These are phyloP conservation scores for Spisula subtruncata DNA, from an alignment of 2,888 invertebrate species.

Conservation along the genomic window DNA sequence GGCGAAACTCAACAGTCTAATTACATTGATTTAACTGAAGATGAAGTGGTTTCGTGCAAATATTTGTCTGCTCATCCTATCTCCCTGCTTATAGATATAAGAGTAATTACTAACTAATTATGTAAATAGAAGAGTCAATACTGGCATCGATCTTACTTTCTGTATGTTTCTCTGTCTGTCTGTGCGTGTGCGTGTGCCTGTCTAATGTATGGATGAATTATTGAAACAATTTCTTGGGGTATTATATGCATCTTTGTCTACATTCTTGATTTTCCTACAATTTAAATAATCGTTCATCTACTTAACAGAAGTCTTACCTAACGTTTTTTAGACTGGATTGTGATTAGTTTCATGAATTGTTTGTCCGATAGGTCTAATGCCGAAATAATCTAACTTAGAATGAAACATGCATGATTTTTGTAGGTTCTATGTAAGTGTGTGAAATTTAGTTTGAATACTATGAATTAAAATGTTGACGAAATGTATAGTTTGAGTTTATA, in stretches of 20 bases:
- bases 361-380: neutral
- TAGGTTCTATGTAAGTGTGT: too few relatives aligned
- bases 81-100: neutral
- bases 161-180: neutral
- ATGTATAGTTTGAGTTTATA: neutral
- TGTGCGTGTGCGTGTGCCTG: neutral
- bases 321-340: neutral
- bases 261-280: neutral
- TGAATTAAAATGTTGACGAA: neutral
- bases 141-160: neutral
- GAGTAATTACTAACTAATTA: neutral
- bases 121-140: constrained; percentile 1
- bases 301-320: neutral
- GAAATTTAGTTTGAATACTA: too few relatives aligned
- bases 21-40: too few relatives aligned
- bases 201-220: constrained; percentile 2
- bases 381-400: neutral
- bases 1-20: too few relatives aligned
- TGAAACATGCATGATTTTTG: neutral
- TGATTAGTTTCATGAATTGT: neutral
- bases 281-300: neutral
- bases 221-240: constrained; percentile 14
- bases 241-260: neutral
- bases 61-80: neutral
- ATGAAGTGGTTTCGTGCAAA: neutral